Percentiles rank a stretch among this genome's conserved stretches.
Evolutionary conservation across 2,888 invertebrate species (phyloP).

Genomic region (Laspeyria flexula): DNA sequence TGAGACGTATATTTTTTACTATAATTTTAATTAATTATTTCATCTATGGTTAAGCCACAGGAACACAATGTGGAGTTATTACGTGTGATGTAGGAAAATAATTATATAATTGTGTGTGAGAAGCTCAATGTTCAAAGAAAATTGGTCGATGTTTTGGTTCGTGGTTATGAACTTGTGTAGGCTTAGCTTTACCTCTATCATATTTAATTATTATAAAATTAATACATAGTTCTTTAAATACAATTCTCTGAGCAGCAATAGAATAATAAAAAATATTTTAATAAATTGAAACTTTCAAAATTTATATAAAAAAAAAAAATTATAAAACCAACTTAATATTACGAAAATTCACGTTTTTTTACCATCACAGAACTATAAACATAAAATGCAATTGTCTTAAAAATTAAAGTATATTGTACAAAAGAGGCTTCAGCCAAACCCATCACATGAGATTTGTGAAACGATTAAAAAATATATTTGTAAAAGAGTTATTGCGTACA

Average conservation of each 20-base stretch:
- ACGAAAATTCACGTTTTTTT: too few species aligned
- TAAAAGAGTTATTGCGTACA: constrained; percentile 33
- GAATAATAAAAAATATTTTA: too few species aligned
- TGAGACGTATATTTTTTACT: constrained; percentile 47
- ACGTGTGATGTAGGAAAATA: constrained; percentile 50
- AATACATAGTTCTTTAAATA: too few species aligned
- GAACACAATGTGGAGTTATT: constrained; percentile 73
- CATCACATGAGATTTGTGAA: constrained; percentile 11
- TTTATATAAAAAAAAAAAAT: background rate
- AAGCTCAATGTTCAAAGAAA: constrained; percentile 38
- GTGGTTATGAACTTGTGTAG: constrained; percentile 11
- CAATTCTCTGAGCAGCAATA: too few species aligned
- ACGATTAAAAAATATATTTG: constrained; percentile 8
- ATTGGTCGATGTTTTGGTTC: constrained; percentile 23
- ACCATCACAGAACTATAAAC: too few species aligned
- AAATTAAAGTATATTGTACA: background rate
- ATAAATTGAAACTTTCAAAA: too few species aligned
- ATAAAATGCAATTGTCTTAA: background rate
- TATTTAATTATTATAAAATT: background rate
- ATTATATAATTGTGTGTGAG: constrained; percentile 31
- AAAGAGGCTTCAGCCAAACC: constrained; percentile 14
- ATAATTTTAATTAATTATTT: constrained; percentile 69
- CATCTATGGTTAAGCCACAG: constrained; percentile 74
- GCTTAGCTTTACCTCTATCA: constrained; percentile 12
- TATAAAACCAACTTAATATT: background rate